Conservation (phyloP, 2,113 vertebrate genomes). For the Mormoops blainvillei region DNA sequence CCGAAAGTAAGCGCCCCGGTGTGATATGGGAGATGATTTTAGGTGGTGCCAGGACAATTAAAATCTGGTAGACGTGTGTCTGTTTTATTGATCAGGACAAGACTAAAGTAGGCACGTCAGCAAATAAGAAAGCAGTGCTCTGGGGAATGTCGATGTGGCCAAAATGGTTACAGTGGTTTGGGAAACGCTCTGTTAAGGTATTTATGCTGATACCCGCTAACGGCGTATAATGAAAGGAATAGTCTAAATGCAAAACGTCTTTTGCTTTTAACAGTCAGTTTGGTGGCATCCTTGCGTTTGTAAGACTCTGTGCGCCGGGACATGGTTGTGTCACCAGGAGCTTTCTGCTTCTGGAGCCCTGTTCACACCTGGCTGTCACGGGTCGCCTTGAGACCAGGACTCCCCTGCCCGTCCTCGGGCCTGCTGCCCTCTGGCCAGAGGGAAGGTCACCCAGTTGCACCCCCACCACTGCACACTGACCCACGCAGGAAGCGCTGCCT, state of each 20-base stretch:
- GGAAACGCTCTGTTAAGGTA: background rate
- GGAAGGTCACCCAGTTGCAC: background rate
- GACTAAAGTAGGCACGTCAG: background rate
- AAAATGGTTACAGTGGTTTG: accelerated
- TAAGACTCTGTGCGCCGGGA: background rate
- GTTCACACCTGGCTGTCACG: background rate
- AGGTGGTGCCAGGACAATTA: background rate
- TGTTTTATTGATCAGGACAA: background rate
- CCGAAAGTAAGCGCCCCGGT: background rate
- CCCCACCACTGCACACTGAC: background rate
- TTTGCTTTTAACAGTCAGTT: background rate
- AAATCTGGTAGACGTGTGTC: background rate
- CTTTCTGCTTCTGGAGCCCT: background rate
- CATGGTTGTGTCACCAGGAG: accelerated
- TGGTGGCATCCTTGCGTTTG: background rate
- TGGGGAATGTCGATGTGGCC: background rate
- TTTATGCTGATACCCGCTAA: background rate
- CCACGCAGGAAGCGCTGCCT: accelerated
- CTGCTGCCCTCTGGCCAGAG: background rate
- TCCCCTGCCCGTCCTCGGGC: accelerated
- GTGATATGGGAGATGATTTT: background rate
- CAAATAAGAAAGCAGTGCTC: background rate
- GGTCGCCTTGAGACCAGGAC: accelerated
- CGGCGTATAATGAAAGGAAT: background rate
- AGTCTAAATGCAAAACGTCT: background rate